Percentiles rank a stretch among this genome's conserved stretches.
phyloP scores from a whole-genome alignment of 2,113 vertebrate genomes.

The Channa argus region DNA sequence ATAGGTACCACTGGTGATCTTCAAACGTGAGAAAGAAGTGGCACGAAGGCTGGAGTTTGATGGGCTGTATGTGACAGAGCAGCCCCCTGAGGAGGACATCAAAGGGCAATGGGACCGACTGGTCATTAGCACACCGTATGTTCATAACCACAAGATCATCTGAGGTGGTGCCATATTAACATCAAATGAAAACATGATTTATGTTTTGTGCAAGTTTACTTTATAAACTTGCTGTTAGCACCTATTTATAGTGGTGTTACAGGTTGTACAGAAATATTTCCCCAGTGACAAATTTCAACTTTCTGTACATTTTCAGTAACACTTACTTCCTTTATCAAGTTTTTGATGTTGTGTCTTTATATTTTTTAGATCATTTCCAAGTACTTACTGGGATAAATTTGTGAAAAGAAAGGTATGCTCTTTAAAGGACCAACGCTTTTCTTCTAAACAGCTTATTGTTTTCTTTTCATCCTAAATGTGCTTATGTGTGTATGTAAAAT shows the following conservation, averaged over 20 bases:
- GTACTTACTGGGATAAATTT: constrained; percentile 99
- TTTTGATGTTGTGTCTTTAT: constrained; percentile 36
- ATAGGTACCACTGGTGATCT: constrained; percentile 96
- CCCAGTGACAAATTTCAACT: neutral
- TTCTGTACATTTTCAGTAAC: neutral
- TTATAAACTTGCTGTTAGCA: neutral
- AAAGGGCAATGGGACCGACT: constrained; percentile 98
- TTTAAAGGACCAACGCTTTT: neutral
- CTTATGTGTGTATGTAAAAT: constrained; percentile 16
- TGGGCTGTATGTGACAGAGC: constrained; percentile 92
- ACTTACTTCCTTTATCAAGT: neutral
- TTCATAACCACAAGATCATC: constrained; percentile 34
- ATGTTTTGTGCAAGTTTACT: neutral
- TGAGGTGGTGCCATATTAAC: neutral
- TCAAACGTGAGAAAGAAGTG: constrained; percentile 97
- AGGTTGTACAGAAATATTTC: neutral
- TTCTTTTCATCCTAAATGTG: neutral
- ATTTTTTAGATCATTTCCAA: constrained; percentile 92
- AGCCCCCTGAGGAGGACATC: constrained; percentile 96
- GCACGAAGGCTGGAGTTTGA: constrained; percentile 95
- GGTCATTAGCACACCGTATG: constrained; percentile 94
- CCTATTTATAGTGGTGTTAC: neutral
- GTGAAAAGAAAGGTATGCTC: constrained; percentile 89
- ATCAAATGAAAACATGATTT: constrained; percentile 4
- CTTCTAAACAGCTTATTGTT: neutral